Conservation (phyloP, 2,113 vertebrate species). For the Hydrochoerus hydrochaeris region DNA sequence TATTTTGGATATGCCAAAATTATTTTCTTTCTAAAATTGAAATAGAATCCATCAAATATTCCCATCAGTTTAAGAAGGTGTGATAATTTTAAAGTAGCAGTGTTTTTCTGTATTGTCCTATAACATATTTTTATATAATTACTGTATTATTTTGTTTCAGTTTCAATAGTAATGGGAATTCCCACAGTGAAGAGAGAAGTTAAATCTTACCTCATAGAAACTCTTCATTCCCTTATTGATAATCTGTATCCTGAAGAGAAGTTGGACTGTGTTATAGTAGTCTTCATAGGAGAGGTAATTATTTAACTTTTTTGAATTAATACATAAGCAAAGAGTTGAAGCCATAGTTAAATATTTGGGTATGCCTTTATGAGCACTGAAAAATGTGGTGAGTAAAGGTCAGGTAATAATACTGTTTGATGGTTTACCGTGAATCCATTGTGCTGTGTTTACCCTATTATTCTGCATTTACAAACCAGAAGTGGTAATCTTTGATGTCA, state of each 20-base stretch:
- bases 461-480: background rate
- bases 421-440: background rate
- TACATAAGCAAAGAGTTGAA: slow-evolving; percentile 3
- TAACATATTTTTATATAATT: slow-evolving; percentile 60
- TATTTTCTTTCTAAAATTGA: slow-evolving; percentile 39
- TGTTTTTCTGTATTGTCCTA: slow-evolving; percentile 32
- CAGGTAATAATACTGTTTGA: background rate
- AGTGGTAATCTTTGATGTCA: background rate
- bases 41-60: background rate
- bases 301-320: slow-evolving; percentile 21
- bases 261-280: slow-evolving; percentile 96
- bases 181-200: slow-evolving; percentile 99
- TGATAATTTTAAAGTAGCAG: slow-evolving; percentile 51
- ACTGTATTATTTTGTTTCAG: slow-evolving; percentile 86
- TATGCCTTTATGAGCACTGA: slow-evolving; percentile 41
- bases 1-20: background rate
- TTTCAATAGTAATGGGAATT: slow-evolving; percentile 99
- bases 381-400: background rate
- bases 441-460: background rate
- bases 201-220: slow-evolving; percentile 98
- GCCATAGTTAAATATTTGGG: slow-evolving; percentile 14
- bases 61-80: background rate
- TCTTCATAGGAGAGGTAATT: slow-evolving; percentile 97
- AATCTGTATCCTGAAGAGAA: slow-evolving; percentile 97
- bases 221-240: slow-evolving; percentile 97